Conservation (phyloP, 92 coral and sea anemone genomes). For the Actinernus sp. region DNA sequence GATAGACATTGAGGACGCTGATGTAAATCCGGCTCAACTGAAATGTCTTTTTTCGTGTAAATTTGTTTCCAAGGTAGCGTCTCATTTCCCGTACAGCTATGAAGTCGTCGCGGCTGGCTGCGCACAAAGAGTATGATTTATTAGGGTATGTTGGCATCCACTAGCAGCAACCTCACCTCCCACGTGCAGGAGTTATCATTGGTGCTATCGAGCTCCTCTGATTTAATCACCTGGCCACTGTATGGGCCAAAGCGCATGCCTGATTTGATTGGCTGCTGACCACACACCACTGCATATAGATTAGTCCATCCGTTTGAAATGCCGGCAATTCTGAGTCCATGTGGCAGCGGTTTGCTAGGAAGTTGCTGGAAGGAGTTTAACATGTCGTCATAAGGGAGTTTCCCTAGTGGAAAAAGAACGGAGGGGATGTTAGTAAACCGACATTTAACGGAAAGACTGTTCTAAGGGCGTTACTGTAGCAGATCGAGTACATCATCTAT, state of each 20-base stretch:
- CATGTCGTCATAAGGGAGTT: neutral
- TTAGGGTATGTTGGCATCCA: no score
- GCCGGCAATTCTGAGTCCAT: constrained; percentile 30
- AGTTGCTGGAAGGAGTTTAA: constrained; percentile 4
- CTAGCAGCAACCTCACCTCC: no score
- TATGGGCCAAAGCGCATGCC: constrained; percentile 93
- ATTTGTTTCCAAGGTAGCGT: neutral
- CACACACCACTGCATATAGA: constrained; percentile 84
- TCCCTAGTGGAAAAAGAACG: neutral
- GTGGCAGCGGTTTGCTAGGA: constrained; percentile 32
- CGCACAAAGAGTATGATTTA: no score
- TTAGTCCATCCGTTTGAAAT: constrained; percentile 29
- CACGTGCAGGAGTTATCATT: constrained; percentile 62
- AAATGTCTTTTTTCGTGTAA: neutral
- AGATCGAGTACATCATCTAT: no score
- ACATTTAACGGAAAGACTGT: no score
- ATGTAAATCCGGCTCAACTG: neutral
- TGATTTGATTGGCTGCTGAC: constrained; percentile 76
- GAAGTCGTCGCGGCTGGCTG: no score
- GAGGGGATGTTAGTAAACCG: no score
- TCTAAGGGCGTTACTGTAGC: no score
- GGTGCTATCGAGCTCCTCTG: constrained; percentile 24
- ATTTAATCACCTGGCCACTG: constrained; percentile 58
- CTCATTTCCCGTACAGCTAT: no score
- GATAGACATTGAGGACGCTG: no score